A percentile compares a stretch with the other conserved stretches of the same genome.
Conservation (phyloP, 2,113 vertebrate genomes). For the Dasypus novemcinctus region DNA sequence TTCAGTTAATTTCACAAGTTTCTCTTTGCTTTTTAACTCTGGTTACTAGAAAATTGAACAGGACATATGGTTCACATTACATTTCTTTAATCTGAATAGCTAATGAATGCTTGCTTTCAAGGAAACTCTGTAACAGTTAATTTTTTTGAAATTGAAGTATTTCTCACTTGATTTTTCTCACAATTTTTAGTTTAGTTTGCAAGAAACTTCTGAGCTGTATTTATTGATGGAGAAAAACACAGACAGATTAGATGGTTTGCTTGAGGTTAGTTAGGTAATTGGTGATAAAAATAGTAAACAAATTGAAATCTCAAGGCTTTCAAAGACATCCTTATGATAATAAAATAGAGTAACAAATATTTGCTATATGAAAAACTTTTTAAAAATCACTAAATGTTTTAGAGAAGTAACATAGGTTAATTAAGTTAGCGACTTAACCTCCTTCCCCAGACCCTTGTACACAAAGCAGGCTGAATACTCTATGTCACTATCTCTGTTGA, state of each 20-base stretch:
- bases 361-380: not conserved
- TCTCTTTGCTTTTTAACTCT: not conserved
- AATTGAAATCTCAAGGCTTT: not conserved
- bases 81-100: not conserved
- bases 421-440: not conserved
- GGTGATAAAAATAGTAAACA: not conserved
- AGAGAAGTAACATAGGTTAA: not conserved
- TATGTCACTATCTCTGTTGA: conserved; percentile 40
- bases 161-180: not conserved
- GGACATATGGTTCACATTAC: not conserved
- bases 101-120: not conserved
- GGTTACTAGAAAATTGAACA: not conserved
- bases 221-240: not conserved
- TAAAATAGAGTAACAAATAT: not conserved
- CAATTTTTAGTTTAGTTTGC: not conserved
- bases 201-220: not conserved
- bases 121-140: not conserved
- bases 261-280: not conserved
- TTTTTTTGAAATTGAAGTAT: not conserved
- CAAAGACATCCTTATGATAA: not conserved
- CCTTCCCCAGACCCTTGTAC: not conserved
- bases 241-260: not conserved
- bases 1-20: not conserved
- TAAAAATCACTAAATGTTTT: not conserved
- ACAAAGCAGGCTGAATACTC: not conserved